Evolutionary conservation across 2,113 vertebrate species (phyloP).

Genomic region (western clawed frog (Xenopus tropicalis)): DNA sequence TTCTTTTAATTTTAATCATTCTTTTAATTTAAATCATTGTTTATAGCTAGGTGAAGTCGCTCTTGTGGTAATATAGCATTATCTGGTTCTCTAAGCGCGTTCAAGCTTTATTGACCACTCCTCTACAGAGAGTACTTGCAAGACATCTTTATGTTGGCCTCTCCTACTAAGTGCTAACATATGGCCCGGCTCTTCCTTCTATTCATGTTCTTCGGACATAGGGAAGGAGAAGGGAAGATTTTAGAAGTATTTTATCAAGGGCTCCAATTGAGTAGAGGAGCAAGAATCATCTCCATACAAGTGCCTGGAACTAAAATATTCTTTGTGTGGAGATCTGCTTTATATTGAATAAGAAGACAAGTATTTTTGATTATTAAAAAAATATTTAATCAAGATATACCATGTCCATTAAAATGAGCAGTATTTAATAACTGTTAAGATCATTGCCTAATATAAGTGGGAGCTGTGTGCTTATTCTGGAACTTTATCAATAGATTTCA

Average conservation of each 20-base stretch:
- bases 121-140: neutral
- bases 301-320: neutral
- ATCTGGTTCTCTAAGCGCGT: neutral
- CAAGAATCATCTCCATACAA: neutral
- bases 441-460: no score
- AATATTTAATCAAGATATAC: no score
- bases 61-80: neutral
- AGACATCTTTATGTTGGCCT: neutral
- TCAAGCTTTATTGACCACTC: conserved; percentile 21
- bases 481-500: no score
- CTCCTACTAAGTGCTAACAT: conserved; percentile 26
- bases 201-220: conserved; percentile 10
- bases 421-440: no score
- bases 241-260: neutral
- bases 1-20: no score
- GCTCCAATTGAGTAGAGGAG: neutral
- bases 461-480: no score
- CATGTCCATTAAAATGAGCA: no score
- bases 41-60: no score
- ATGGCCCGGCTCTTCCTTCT: conserved; percentile 14
- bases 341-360: no score
- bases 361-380: no score
- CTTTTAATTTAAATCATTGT: no score
- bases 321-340: neutral
- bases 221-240: neutral